These are phyloP conservation scores for Dinomys branickii DNA, from an alignment of 2,113 vertebrate genomes.

Conservation along the genomic window DNA sequence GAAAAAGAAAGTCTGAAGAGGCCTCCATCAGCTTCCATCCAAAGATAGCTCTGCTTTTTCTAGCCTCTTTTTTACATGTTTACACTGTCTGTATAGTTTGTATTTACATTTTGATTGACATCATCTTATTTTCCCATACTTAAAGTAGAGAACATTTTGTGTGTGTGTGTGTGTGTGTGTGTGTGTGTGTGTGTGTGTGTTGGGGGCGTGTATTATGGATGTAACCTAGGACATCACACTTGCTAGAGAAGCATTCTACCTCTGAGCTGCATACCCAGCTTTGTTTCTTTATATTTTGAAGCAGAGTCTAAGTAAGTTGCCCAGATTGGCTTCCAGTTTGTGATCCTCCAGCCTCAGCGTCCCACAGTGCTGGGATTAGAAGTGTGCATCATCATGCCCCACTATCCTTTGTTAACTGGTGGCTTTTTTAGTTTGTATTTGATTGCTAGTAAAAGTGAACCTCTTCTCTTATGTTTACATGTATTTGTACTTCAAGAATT, in stretches of 20 bases:
- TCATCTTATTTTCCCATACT: slow-evolving; percentile 22
- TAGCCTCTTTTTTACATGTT: neutral
- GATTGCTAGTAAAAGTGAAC: slow-evolving; percentile 4
- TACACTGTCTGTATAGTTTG: neutral
- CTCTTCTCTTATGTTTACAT: slow-evolving; percentile 17
- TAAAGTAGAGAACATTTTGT: neutral
- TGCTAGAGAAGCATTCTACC: neutral
- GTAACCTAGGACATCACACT: neutral
- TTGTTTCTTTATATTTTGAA: neutral
- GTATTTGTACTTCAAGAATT: neutral
- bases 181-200: neutral
- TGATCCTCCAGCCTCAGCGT: neutral
- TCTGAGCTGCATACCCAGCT: neutral
- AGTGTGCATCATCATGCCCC: neutral
- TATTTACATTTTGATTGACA: neutral
- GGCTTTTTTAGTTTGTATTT: slow-evolving; percentile 58
- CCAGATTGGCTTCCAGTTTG: neutral
- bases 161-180: neutral
- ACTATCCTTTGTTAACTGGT: neutral
- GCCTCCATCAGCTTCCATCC: neutral
- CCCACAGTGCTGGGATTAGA: neutral
- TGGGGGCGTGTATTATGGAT: neutral
- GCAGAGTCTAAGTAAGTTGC: neutral
- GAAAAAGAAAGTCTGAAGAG: neutral
- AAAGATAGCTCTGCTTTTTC: slow-evolving; percentile 1